Evolutionary conservation across 1,140 invertebrate genomes (phyloP), one percentile per base, ranked within the genome.

Genomic region (Spodoptera frugiperda): DNA sequence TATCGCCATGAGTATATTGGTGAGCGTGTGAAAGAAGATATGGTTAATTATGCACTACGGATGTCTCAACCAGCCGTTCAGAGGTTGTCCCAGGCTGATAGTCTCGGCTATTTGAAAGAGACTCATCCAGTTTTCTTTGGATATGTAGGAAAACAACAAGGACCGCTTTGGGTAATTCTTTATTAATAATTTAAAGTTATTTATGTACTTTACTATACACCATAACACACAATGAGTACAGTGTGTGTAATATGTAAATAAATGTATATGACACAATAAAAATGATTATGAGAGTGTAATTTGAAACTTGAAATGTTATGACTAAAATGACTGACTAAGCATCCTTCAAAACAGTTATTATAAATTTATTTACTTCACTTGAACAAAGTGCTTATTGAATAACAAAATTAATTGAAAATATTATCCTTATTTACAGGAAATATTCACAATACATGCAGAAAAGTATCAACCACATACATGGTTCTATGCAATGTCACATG

Each of bases 21-120:
- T 4, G 99, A 99, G 83, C 95, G 99, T 85, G 96, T 96, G 21
- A 97, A 97, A 86, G 98, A 99, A 78, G 98, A 99, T 79, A 97
- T 99, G 81, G 96, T 99, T 0, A 97, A 98, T 84, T 99, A 99
- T 96, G 98, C 98, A 10, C 91, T 97, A 73, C 95, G 98, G 88
- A 97, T 99, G 95, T 96, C 96, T 78, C 98, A 98, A 53, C 98
- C 98, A 14, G 96, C 98, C 4, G 96, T 99, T 2, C 96, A 98
- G 86, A 95, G 96, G 84, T 95, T 99, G 15, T 96, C 96, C 17
- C 96, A 96, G 89, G 94, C 96, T 15, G 96, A 98, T 79, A 98
- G 97, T 85, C 95, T 98, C 77, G 95, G 97, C 57, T 96, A 96
- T 82, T 94, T 97, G 3, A 97, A 97, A 89, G 96, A 95, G 79